Percentiles rank a stretch among this genome's conserved stretches.
phyloP scores from a whole-genome alignment of 2,888 invertebrate species.

The Morpho achilles region DNA sequence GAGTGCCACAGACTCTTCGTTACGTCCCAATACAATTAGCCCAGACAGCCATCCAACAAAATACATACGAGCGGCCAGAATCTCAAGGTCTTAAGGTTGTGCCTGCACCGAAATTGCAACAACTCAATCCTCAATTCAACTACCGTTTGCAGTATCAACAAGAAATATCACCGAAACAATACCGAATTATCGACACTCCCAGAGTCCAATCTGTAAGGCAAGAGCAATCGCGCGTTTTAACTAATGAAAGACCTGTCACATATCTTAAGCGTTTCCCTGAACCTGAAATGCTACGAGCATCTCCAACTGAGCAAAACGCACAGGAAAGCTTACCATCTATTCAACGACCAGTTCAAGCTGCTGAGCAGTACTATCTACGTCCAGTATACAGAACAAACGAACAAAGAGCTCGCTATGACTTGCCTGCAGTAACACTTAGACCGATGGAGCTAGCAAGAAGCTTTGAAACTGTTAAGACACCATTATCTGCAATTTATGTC shows the following conservation, averaged over 20 bases:
- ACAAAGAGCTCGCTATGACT: slow-evolving; percentile 55
- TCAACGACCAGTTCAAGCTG: slow-evolving; percentile 50
- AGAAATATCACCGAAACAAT: slow-evolving; percentile 64
- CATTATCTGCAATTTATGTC: slow-evolving; percentile 65
- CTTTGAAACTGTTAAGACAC: slow-evolving; percentile 54
- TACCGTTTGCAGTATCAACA: slow-evolving; percentile 62
- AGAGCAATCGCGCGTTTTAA: slow-evolving; percentile 50
- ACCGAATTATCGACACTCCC: slow-evolving; percentile 56
- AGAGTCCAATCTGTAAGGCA: slow-evolving; percentile 48
- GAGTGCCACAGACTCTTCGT: slow-evolving; percentile 51
- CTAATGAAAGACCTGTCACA: slow-evolving; percentile 61
- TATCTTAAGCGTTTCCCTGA: slow-evolving; percentile 66
- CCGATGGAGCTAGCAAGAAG: slow-evolving; percentile 44
- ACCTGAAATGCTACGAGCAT: slow-evolving; percentile 57
- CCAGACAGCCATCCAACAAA: slow-evolving; percentile 43
- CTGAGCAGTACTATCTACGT: slow-evolving; percentile 63
- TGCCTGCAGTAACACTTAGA: slow-evolving; percentile 37
- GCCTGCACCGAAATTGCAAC: slow-evolving; percentile 63
- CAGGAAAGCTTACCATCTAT: slow-evolving; percentile 41
- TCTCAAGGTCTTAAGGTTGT: slow-evolving; percentile 68
- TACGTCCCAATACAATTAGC: slow-evolving; percentile 50
- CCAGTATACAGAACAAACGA: slow-evolving; percentile 59
- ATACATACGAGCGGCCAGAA: slow-evolving; percentile 61
- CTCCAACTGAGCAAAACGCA: slow-evolving; percentile 53
- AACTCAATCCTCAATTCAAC: slow-evolving; percentile 39